Conservation (phyloP, 2,113 vertebrate species). For the Probosciger aterrimus region DNA sequence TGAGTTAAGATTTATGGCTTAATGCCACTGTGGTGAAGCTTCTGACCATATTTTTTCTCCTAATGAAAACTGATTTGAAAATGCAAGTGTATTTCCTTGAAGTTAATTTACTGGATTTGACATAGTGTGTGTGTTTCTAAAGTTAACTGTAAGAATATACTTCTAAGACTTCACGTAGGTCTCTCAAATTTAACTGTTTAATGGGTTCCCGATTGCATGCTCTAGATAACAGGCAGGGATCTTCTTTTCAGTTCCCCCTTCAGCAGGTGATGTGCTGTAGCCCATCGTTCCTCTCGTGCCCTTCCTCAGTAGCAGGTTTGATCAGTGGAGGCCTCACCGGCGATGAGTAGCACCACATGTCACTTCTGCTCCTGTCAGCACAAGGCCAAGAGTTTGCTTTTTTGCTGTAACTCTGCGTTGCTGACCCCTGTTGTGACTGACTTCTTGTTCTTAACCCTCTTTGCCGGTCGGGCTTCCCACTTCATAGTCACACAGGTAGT, state of each 20-base stretch:
- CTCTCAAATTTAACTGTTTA: neutral
- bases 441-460: neutral
- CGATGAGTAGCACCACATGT: neutral
- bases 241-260: neutral
- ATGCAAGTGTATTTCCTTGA: neutral
- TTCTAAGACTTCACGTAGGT: neutral
- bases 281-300: rapidly evolving
- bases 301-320: neutral
- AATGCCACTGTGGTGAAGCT: neutral
- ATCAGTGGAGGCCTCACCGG: neutral
- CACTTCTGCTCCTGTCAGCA: neutral
- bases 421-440: neutral
- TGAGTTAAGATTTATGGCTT: neutral
- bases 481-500: neutral
- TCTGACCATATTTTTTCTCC: neutral
- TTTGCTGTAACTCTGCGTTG: neutral
- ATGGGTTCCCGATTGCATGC: neutral
- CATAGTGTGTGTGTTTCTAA: neutral
- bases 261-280: neutral
- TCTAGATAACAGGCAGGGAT: neutral
- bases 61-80: neutral
- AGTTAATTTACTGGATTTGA: neutral
- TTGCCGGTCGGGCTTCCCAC: neutral
- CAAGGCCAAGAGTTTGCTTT: neutral
- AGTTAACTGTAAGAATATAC: neutral